A percentile compares a stretch with the other conserved stretches of the same genome.
phyloP scores from a whole-genome alignment of 2,113 vertebrate species.

The Forbesichthys papilliferus region DNA sequence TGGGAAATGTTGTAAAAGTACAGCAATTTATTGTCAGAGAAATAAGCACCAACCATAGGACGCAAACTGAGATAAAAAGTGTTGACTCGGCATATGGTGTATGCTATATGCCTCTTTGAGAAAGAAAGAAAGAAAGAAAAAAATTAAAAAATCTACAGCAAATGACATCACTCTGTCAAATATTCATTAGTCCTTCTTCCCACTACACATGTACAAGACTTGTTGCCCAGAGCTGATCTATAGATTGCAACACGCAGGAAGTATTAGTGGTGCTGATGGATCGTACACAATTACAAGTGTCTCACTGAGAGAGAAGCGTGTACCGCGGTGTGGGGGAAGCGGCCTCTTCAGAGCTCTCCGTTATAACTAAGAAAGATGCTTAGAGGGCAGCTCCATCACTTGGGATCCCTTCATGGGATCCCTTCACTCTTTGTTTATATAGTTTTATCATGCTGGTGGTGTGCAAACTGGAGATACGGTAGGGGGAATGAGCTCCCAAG shows the following conservation, averaged over 20 bases:
- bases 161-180: constrained; percentile 43
- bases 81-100: background rate
- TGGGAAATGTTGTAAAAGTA: constrained; percentile 18
- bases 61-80: constrained; percentile 4
- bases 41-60: constrained; percentile 10
- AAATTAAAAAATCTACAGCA: constrained; percentile 20
- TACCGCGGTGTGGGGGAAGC: constrained; percentile 13
- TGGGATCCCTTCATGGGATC: background rate
- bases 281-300: constrained; percentile 20
- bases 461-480: constrained; percentile 20
- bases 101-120: constrained; percentile 4
- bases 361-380: constrained; percentile 30
- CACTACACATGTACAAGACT: constrained; percentile 19
- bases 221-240: constrained; percentile 26
- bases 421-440: constrained; percentile 26
- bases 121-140: constrained; percentile 9
- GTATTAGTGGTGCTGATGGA: constrained; percentile 39
- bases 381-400: constrained; percentile 41
- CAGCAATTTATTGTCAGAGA: constrained; percentile 36
- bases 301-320: constrained; percentile 12
- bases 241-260: constrained; percentile 29
- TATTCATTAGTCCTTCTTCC: constrained; percentile 1
- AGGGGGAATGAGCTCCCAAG: constrained; percentile 23
- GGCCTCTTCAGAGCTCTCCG: constrained; percentile 15
- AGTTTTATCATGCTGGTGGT: constrained; percentile 43